Conservation (phyloP, 2,113 vertebrate species). For the Sander lucioperca region DNA sequence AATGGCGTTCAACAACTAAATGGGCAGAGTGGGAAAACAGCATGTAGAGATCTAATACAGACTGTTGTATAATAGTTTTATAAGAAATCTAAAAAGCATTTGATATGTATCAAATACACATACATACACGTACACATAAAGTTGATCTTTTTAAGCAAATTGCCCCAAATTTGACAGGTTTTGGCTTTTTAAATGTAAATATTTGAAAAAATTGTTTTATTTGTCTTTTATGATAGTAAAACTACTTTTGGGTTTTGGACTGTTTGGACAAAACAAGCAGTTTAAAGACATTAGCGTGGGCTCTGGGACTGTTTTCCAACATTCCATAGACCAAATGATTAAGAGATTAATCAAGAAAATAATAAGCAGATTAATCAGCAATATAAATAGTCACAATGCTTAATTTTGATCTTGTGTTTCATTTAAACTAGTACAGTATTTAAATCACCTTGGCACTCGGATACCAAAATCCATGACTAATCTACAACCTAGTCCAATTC, state of each 20-base stretch:
- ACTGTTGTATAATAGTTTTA: background rate
- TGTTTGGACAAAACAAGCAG: background rate
- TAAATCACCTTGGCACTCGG: constrained; percentile 30
- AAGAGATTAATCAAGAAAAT: background rate
- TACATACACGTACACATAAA: too few relatives aligned
- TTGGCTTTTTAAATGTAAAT: background rate
- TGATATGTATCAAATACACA: background rate
- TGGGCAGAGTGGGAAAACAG: background rate
- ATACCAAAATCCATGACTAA: constrained; percentile 52
- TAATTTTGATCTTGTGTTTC: constrained; percentile 37
- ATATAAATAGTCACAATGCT: constrained; percentile 10
- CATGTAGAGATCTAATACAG: background rate
- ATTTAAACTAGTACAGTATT: constrained; percentile 44
- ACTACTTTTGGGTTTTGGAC: background rate
- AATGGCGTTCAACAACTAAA: background rate
- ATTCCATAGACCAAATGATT: background rate
- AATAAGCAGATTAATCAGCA: background rate
- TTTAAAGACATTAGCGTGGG: background rate
- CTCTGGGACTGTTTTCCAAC: background rate
- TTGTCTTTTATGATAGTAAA: background rate
- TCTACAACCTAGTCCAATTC: constrained; percentile 44
- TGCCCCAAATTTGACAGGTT: background rate
- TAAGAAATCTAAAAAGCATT: background rate
- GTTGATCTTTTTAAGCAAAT: background rate
- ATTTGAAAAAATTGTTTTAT: background rate